phyloP scores from a whole-genome alignment of 37 sponge, comb jelly and placozoan genomes.

The Ephydatia muelleri region DNA sequence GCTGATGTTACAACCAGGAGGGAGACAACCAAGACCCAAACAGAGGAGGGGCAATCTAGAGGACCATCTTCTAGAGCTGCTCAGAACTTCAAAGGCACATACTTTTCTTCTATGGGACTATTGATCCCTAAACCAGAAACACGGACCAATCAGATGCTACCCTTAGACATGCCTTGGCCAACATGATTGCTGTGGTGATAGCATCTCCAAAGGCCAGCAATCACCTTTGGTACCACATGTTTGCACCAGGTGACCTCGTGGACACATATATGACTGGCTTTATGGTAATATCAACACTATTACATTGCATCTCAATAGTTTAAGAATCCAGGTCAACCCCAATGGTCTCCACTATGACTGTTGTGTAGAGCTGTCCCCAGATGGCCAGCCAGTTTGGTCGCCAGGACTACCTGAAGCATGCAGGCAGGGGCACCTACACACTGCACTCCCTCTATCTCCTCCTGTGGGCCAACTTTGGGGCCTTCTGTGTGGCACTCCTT shows the following conservation, averaged over 20 bases:
- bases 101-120: background rate
- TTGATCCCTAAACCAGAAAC: background rate
- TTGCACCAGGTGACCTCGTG: slow-evolving; percentile 33
- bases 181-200: slow-evolving; percentile 61
- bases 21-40: slow-evolving; percentile 6
- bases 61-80: slow-evolving; percentile 65
- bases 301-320: too few relatives aligned
- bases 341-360: slow-evolving; percentile 67
- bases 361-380: slow-evolving; percentile 72
- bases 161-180: slow-evolving; percentile 55
- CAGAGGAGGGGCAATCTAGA: slow-evolving; percentile 17
- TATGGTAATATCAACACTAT: too few relatives aligned
- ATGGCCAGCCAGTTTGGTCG: slow-evolving; percentile 82
- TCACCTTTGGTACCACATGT: slow-evolving; percentile 69
- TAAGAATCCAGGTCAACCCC: slow-evolving; percentile 2
- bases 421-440: slow-evolving; percentile 61
- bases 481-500: slow-evolving; percentile 71
- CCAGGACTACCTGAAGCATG: slow-evolving; percentile 71
- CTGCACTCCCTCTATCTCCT: slow-evolving; percentile 87
- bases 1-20: slow-evolving; percentile 25
- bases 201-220: slow-evolving; percentile 42
- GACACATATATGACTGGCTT: slow-evolving; percentile 53
- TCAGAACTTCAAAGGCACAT: slow-evolving; percentile 23
- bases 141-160: slow-evolving; percentile 59
- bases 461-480: slow-evolving; percentile 75